Base-by-base conservation (phyloP, 1,140 invertebrate species). In the Formica exsecta region DNA sequence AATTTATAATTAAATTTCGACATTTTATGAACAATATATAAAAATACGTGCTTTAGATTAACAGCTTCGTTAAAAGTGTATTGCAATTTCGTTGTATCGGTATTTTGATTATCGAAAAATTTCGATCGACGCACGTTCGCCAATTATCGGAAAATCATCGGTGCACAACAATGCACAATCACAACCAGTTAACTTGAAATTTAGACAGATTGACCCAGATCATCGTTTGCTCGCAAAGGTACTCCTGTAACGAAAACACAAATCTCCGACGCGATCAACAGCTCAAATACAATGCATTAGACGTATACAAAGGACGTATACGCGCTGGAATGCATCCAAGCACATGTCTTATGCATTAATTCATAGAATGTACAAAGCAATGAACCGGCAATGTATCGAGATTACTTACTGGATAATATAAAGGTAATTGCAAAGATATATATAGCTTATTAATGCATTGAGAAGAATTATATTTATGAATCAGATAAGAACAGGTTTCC, bases 341-440 rank as follows among this genome's bases (percentile, higher is more conserved):
- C 62, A 74, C 68, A 64, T 80, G 44, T 44, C n/a, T 22, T 13
- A 13, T 54, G 22, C 25, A 81, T 81, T 59, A 68, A 44, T 64
- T 11, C 44, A 9, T 25, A 7, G 62, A 51, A 80, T 80, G 7
- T 68, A 3, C 79, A 61, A 38, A 51, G 7, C 38, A 48, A 61
- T 83, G 5, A 83, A 29, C 22, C 22, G 22, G 22, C 22, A 22
- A 22, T 22, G 22, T 51, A 73, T 44, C 1, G 11, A 79, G 13
- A 83, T 0, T 36, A 44, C 2, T 62, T 11, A 22, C 22, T 22
- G 36, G 7, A 29, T 80, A 48, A 77, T 32, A n/a, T 9, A 44
- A 29, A 44, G 29, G n/a, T 8, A 22, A 22, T 6, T 8, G 8
- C 13, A 13, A 59, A 38, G 0, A 16, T 44, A 68, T 7, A 41